These are phyloP conservation scores for Trichomycterus rosablanca DNA, from an alignment of 2,113 vertebrate species.

Conservation along the genomic window DNA sequence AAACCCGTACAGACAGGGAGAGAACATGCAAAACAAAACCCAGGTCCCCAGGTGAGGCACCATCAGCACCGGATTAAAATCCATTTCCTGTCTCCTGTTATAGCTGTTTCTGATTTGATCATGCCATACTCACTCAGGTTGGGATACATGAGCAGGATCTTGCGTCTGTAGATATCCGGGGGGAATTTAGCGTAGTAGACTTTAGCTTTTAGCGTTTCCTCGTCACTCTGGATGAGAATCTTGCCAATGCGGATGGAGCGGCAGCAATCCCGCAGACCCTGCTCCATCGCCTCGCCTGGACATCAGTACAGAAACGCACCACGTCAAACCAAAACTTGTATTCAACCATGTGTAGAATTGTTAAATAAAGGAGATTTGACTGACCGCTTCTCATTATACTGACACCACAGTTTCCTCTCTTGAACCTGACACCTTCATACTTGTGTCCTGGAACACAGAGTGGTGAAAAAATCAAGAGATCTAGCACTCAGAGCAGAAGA, in stretches of 20 bases:
- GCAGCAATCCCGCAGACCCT: constrained; percentile 93
- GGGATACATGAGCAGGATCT: constrained; percentile 97
- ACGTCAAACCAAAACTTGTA: too few relatives aligned
- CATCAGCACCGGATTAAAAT: too few relatives aligned
- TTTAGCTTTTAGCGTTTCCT: constrained; percentile 95
- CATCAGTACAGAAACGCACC: constrained; percentile 10
- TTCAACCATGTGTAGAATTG: too few relatives aligned
- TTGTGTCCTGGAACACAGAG: constrained; percentile 81
- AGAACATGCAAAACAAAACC: too few relatives aligned
- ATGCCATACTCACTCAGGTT: constrained; percentile 81
- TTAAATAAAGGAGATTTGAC: too few relatives aligned
- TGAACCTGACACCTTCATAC: constrained; percentile 94
- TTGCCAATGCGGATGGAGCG: constrained; percentile 96
- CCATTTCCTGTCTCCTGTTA: too few relatives aligned
- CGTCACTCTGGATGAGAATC: constrained; percentile 96
- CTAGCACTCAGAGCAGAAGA: too few relatives aligned
- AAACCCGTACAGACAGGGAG: too few relatives aligned
- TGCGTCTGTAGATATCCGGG: constrained; percentile 90
- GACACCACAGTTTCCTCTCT: constrained; percentile 97
- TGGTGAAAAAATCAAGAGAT: too few relatives aligned
- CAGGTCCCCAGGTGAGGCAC: too few relatives aligned
- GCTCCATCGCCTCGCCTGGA: constrained; percentile 94
- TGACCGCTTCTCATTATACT: constrained; percentile 98
- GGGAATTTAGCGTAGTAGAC: constrained; percentile 98
- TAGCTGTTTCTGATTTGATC: too few relatives aligned